Evolutionary conservation across 1,140 invertebrate species (phyloP).

Genomic region (Chelonus insularis): DNA sequence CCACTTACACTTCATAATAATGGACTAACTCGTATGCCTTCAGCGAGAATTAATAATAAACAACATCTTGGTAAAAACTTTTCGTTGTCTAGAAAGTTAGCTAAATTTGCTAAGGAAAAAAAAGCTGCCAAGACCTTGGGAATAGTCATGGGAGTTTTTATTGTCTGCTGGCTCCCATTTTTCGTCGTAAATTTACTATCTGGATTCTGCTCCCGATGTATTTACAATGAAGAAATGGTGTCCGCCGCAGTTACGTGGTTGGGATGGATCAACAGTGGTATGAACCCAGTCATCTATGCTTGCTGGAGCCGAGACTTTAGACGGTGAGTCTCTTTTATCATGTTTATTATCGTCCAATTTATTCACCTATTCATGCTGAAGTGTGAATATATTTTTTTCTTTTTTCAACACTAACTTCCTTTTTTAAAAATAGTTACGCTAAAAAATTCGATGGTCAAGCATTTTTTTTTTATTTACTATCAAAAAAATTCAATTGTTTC

Average conservation of each 20-base stretch:
- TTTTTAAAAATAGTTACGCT: no score
- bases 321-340: slow-evolving; percentile 69
- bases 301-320: slow-evolving; percentile 95
- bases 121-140: slow-evolving; percentile 94
- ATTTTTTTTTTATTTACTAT: no score
- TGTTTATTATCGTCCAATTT: not conserved
- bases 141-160: slow-evolving; percentile 98
- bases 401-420: no score
- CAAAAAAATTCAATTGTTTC: no score
- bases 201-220: slow-evolving; percentile 86
- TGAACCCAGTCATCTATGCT: slow-evolving; percentile 97
- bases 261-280: slow-evolving; percentile 97
- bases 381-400: no score
- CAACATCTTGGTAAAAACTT: slow-evolving; percentile 77
- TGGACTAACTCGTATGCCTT: slow-evolving; percentile 67
- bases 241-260: slow-evolving; percentile 96
- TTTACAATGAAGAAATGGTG: slow-evolving; percentile 85
- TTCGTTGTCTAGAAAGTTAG: slow-evolving; percentile 84
- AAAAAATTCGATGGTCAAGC: no score
- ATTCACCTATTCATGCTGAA: no score
- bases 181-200: slow-evolving; percentile 94
- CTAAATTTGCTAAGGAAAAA: slow-evolving; percentile 93
- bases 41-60: slow-evolving; percentile 55
- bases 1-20: slow-evolving; percentile 75
- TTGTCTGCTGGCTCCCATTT: slow-evolving; percentile 97